Conservation (phyloP, 1,140 invertebrate species). For the Drosophila nikananu region DNA sequence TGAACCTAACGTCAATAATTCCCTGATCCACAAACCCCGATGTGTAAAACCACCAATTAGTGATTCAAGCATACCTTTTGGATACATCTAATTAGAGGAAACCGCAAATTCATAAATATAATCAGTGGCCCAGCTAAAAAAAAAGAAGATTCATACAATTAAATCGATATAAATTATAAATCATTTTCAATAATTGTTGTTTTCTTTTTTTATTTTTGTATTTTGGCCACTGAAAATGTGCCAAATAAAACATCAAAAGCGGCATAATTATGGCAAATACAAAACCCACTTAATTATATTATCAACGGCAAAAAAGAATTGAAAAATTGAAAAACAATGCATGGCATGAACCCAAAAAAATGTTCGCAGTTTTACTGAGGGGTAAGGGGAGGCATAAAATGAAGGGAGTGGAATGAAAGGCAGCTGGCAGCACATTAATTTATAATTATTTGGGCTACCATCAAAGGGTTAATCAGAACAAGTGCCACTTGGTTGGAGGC, state of each 20-base stretch:
- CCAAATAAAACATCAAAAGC: slow-evolving; percentile 56
- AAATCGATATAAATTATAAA: slow-evolving; percentile 58
- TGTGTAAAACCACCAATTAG: slow-evolving; percentile 55
- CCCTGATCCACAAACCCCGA: slow-evolving; percentile 43
- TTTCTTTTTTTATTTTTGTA: slow-evolving; percentile 3
- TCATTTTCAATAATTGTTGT: slow-evolving; percentile 31
- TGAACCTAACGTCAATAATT: slow-evolving; percentile 9
- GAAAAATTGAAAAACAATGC: slow-evolving; percentile 43
- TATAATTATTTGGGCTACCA: slow-evolving; percentile 65
- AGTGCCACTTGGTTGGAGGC: slow-evolving; percentile 40
- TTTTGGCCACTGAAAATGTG: slow-evolving; percentile 23
- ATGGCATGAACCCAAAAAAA: slow-evolving; percentile 9
- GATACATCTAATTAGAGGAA: slow-evolving; percentile 37
- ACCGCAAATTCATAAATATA: slow-evolving; percentile 55
- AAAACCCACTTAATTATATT: slow-evolving; percentile 64
- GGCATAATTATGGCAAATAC: slow-evolving; percentile 66
- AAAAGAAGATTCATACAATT: slow-evolving; percentile 39
- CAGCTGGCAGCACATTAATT: slow-evolving; percentile 57
- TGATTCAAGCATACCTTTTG: slow-evolving; percentile 10
- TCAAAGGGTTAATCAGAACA: slow-evolving; percentile 65
- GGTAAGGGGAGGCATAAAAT: slow-evolving; percentile 3
- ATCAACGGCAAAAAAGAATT: slow-evolving; percentile 23
- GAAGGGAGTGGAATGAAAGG: slow-evolving; percentile 4
- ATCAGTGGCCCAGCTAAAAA: slow-evolving; percentile 10
- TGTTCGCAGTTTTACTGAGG: slow-evolving; percentile 3